Evolutionary conservation across 2,113 vertebrate species (phyloP).

Genomic region (Notothenia coriiceps): DNA sequence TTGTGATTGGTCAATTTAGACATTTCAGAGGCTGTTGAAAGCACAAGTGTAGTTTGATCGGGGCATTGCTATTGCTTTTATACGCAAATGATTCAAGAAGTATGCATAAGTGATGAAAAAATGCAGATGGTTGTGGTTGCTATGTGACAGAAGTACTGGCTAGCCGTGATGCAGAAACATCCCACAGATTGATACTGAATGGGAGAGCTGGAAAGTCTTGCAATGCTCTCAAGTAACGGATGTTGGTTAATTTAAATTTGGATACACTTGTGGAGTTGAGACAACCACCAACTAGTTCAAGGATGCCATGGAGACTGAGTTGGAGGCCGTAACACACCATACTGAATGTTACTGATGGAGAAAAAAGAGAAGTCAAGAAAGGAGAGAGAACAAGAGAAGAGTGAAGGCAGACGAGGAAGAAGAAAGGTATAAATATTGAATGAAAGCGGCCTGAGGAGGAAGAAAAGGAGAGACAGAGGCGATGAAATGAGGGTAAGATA

Average conservation of each 20-base stretch:
- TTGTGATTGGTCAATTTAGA: no score
- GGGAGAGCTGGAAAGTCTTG: no score
- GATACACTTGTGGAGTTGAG: no score
- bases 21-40: no score
- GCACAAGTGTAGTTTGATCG: not conserved
- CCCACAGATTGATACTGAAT: not conserved
- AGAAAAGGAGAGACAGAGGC: not conserved
- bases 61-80: no score
- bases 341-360: slow-evolving; percentile 3
- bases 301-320: slow-evolving; percentile 10
- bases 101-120: slow-evolving; percentile 18
- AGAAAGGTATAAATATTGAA: slow-evolving; percentile 35
- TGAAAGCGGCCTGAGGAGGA: slow-evolving; percentile 21
- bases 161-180: not conserved
- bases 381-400: not conserved
- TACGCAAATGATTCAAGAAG: not conserved
- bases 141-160: slow-evolving; percentile 20
- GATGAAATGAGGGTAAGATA: not conserved
- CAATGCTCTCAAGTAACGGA: no score
- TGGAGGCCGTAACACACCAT: not conserved
- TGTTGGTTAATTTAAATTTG: no score
- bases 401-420: not conserved
- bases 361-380: no score
- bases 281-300: not conserved
- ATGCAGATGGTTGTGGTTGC: slow-evolving; percentile 13